Percentiles rank a stretch among this genome's conserved stretches.
Conservation (phyloP, 2,888 invertebrate genomes). For the Flexamia atlantica region DNA sequence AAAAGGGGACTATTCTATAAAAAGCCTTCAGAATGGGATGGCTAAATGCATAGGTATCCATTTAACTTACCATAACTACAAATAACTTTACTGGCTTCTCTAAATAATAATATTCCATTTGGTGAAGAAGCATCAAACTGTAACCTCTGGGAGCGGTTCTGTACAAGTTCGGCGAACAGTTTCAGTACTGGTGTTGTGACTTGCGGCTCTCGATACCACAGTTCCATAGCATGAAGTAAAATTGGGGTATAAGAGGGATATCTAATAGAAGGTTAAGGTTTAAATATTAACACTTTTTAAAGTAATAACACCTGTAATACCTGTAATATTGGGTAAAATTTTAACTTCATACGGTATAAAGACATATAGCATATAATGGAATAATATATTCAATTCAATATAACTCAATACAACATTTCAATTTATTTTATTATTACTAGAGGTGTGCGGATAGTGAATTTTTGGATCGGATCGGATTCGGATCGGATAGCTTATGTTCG, state of each 20-base stretch:
- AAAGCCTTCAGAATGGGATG: too few species aligned
- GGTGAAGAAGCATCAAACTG: constrained; percentile 99
- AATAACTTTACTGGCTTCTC: constrained; percentile 97
- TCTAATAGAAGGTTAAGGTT: constrained; percentile 75
- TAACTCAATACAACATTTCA: too few species aligned
- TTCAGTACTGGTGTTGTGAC: constrained; percentile 97
- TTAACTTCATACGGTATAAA: too few species aligned
- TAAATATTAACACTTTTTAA: constrained; percentile 4
- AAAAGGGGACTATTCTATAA: too few species aligned
- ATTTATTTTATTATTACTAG: too few species aligned
- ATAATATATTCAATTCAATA: too few species aligned
- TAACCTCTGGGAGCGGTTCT: constrained; percentile 96
- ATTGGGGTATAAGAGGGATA: constrained; percentile 97
- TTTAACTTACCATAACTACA: constrained; percentile 91
- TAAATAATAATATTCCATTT: constrained; percentile 96
- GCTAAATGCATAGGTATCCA: background rate
- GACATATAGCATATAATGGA: too few species aligned
- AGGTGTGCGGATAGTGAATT: too few species aligned
- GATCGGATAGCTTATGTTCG: too few species aligned
- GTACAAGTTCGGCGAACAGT: constrained; percentile 96
- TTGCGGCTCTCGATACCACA: constrained; percentile 96
- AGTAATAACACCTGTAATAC: too few species aligned
- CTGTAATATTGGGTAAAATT: too few species aligned
- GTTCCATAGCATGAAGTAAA: constrained; percentile 92
- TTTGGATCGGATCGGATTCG: too few species aligned